A percentile compares a stretch with the other conserved stretches of the same genome.
These are phyloP conservation scores for Rhinoraja longicauda DNA, from an alignment of 2,797 vertebrate species.

Conservation along the genomic window DNA sequence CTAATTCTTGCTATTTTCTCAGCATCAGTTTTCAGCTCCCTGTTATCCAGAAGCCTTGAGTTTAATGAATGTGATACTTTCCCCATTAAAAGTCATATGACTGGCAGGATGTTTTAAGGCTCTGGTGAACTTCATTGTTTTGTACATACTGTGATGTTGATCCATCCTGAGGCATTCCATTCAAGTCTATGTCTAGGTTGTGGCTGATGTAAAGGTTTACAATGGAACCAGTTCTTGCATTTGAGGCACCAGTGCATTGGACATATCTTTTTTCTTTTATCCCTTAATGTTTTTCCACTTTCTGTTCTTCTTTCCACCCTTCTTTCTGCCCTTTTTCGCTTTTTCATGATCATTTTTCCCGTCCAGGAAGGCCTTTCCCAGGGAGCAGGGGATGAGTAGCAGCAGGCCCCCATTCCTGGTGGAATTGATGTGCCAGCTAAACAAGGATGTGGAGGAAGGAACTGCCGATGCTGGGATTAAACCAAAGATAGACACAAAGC, in stretches of 20 bases:
- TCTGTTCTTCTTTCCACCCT: not conserved
- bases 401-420: no score
- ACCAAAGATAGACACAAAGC: no score
- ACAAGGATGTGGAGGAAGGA: no score
- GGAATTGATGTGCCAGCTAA: no score
- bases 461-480: no score
- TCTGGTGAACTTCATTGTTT: not conserved
- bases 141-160: not conserved
- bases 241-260: not conserved
- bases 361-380: no score
- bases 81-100: not conserved
- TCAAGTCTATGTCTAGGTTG: not conserved
- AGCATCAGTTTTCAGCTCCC: not conserved
- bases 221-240: not conserved
- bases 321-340: not conserved
- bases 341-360: no score
- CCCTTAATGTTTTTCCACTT: not conserved
- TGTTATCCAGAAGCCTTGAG: not conserved
- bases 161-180: not conserved
- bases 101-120: not conserved
- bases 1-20: not conserved
- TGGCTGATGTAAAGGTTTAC: not conserved
- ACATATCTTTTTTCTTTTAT: not conserved
- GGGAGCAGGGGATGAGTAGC: no score
- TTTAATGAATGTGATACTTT: not conserved